These are phyloP conservation scores for Sandelia bainsii DNA, from an alignment of 2,797 vertebrate genomes.

Conservation along the genomic window DNA sequence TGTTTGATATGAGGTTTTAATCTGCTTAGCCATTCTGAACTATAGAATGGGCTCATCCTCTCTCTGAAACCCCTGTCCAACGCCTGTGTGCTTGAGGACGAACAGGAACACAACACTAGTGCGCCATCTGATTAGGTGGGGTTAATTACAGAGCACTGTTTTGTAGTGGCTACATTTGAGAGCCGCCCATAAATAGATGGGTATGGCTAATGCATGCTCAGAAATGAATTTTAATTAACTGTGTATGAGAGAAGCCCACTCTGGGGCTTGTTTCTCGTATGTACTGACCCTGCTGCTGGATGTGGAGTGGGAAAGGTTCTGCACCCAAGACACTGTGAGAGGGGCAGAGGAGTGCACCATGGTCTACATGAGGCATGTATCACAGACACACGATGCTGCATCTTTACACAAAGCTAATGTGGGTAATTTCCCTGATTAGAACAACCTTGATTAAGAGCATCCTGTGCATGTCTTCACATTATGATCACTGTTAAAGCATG, in stretches of 20 bases:
- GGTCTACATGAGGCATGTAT: slow-evolving; percentile 46
- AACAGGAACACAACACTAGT: slow-evolving; percentile 83
- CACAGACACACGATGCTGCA: slow-evolving; percentile 41
- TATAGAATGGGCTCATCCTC: slow-evolving; percentile 86
- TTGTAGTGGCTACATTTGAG: slow-evolving; percentile 87
- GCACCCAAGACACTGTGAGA: slow-evolving; percentile 63
- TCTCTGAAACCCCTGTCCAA: slow-evolving; percentile 83
- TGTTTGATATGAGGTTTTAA: slow-evolving; percentile 89
- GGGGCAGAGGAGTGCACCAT: slow-evolving; percentile 42
- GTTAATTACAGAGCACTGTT: slow-evolving; percentile 89
- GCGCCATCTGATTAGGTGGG: slow-evolving; percentile 88
- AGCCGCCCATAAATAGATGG: slow-evolving; percentile 87
- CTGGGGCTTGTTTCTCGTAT: slow-evolving; percentile 77
- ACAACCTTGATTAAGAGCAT: slow-evolving; percentile 50
- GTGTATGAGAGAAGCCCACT: slow-evolving; percentile 78
- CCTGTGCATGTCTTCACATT: slow-evolving; percentile 40
- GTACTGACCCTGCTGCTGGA: slow-evolving; percentile 73
- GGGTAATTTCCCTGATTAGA: slow-evolving; percentile 67
- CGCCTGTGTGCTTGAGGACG: slow-evolving; percentile 85
- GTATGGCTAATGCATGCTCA: slow-evolving; percentile 85
- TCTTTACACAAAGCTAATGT: slow-evolving; percentile 61
- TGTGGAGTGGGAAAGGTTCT: slow-evolving; percentile 66
- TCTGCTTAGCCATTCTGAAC: slow-evolving; percentile 88
- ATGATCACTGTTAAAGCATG: slow-evolving; percentile 24
- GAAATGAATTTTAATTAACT: slow-evolving; percentile 89